Evolutionary conservation across 2,113 vertebrate genomes (phyloP).

Genomic region (Planiliza haematocheilus): DNA sequence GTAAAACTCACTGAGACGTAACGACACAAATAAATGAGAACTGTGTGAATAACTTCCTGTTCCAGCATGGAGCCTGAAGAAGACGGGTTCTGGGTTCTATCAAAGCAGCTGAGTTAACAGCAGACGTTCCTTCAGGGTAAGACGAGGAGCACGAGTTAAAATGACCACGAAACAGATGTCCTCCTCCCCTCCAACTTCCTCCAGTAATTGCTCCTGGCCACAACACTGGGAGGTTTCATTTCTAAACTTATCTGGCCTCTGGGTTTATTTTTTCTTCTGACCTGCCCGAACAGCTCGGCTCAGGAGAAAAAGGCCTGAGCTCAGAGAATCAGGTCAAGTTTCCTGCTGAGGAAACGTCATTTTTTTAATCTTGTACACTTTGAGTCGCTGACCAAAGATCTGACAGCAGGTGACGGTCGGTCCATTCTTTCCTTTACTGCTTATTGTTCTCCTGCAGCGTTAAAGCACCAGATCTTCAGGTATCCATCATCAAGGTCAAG

Average conservation of each 20-base stretch:
- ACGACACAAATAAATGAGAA: no score
- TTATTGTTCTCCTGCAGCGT: no score
- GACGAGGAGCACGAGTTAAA: constrained; percentile 1
- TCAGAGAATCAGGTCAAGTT: background rate
- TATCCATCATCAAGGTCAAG: no score
- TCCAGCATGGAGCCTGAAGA: no score
- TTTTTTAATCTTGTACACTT: background rate
- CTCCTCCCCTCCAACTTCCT: background rate
- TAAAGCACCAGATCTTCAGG: no score
- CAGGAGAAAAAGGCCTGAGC: background rate
- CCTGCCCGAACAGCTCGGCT: background rate
- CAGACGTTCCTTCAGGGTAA: background rate
- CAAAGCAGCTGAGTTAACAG: constrained; percentile 4
- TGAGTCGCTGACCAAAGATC: background rate
- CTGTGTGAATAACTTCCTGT: no score
- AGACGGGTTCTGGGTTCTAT: background rate
- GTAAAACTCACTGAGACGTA: no score
- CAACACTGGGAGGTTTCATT: background rate
- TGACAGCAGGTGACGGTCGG: background rate
- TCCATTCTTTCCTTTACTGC: background rate
- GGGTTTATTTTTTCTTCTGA: constrained; percentile 14
- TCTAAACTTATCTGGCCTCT: background rate
- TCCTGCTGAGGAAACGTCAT: constrained; percentile 30
- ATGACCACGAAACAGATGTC: constrained; percentile 23
- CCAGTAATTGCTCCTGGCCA: background rate